These are phyloP conservation scores for Lucilia sericata DNA, from an alignment of 1,140 invertebrate genomes.

Conservation along the genomic window DNA sequence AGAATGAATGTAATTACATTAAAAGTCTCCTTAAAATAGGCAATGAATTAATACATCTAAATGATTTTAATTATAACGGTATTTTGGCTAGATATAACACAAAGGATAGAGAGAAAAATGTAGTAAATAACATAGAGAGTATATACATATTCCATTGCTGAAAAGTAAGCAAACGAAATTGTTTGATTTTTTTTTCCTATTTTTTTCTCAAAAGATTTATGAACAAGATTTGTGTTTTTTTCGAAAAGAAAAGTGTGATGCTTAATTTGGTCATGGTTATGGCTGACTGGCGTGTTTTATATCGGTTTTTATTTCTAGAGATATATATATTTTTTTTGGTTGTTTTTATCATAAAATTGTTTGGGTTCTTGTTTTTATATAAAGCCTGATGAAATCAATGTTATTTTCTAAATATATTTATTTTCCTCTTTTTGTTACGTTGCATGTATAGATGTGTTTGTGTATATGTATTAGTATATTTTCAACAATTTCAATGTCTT, in stretches of 20 bases:
- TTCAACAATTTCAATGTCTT: neutral
- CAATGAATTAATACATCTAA: neutral
- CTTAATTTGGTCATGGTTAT: neutral
- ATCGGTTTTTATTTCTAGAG: no score
- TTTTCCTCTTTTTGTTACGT: neutral
- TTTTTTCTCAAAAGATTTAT: no score
- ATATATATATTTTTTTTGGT: no score
- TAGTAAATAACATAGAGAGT: neutral
- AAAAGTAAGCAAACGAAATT: neutral
- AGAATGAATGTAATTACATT: neutral
- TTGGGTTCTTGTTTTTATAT: neutral
- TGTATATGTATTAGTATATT: neutral
- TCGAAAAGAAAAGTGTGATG: neutral
- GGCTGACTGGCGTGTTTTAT: neutral
- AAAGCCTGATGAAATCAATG: neutral
- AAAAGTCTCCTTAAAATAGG: neutral
- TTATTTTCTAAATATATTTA: no score
- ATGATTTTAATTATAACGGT: slow-evolving; percentile 12
- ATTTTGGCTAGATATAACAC: neutral
- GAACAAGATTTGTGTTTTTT: neutral
- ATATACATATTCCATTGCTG: neutral
- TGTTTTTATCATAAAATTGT: no score
- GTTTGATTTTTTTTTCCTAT: no score
- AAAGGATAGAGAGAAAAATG: neutral
- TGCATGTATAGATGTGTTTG: neutral